A percentile compares a stretch with the other conserved stretches of the same genome.
phyloP scores from a whole-genome alignment of 2,888 invertebrate genomes.

The Choreutis nemorana region DNA sequence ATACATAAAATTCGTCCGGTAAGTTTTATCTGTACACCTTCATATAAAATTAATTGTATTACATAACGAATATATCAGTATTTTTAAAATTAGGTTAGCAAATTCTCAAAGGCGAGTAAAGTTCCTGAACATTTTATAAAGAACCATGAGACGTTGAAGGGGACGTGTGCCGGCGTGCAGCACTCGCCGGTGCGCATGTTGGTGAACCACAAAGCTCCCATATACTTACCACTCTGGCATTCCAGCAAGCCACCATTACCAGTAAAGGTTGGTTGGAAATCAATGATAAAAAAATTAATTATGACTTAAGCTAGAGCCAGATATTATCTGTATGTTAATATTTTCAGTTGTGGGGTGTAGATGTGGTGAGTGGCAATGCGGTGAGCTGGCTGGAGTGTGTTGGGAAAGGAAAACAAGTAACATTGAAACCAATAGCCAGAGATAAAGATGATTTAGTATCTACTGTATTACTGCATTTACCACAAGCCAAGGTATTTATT shows the following conservation, averaged over 20 bases:
- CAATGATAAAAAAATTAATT: constrained; percentile 9
- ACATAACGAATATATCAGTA: constrained; percentile 36
- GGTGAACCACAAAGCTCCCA: constrained; percentile 64
- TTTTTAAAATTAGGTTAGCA: constrained; percentile 58
- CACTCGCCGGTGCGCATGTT: constrained; percentile 56
- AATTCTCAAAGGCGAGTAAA: constrained; percentile 66
- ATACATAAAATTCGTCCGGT: constrained; percentile 69
- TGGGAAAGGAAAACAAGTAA: constrained; percentile 51
- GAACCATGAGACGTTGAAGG: constrained; percentile 55
- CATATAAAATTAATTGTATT: constrained; percentile 20
- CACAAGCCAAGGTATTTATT: constrained; percentile 33
- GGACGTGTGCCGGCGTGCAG: constrained; percentile 57
- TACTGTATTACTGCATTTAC: constrained; percentile 50
- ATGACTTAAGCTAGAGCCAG: constrained; percentile 15
- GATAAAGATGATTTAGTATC: constrained; percentile 52
- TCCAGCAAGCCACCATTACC: constrained; percentile 55
- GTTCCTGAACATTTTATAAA: constrained; percentile 66
- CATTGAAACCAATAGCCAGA: constrained; percentile 50
- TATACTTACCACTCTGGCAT: constrained; percentile 62
- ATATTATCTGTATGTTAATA: constrained; percentile 10
- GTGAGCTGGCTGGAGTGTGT: constrained; percentile 68
- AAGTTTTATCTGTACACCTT: constrained; percentile 21
- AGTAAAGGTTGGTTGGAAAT: constrained; percentile 54
- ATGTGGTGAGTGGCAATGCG: constrained; percentile 57
- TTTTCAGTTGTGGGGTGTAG: constrained; percentile 57